Conservation (phyloP, 64 coral and sea anemone genomes). For the Stichodactyla mertensii region DNA sequence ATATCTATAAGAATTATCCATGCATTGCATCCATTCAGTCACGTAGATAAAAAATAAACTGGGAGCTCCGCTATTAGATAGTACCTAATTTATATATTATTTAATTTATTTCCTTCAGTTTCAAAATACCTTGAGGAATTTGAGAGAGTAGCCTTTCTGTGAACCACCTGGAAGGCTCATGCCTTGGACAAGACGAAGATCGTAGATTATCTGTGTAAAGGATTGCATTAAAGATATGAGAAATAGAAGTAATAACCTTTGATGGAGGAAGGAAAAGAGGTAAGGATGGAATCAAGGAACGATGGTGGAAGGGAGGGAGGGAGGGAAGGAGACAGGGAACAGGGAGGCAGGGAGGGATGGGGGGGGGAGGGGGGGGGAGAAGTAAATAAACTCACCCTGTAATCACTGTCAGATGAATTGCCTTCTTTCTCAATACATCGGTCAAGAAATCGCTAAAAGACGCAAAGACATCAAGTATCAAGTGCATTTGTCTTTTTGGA, state of each 20-base stretch:
- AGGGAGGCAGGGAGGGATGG: neutral
- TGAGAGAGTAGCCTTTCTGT: neutral
- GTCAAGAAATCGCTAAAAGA: conserved; percentile 69
- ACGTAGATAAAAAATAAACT: too few species aligned
- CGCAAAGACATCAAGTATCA: neutral
- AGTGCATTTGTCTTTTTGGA: too few species aligned
- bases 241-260: too few species aligned
- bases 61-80: too few species aligned
- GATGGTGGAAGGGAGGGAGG: too few species aligned
- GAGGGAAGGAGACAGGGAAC: too few species aligned
- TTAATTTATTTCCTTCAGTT: neutral
- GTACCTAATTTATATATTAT: too few species aligned
- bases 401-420: conserved; percentile 57
- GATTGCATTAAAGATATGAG: too few species aligned
- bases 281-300: too few species aligned
- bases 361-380: neutral
- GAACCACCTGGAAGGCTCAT: conserved; percentile 19
- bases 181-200: conserved; percentile 75
- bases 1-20: too few species aligned
- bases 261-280: too few species aligned
- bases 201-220: conserved; percentile 56
- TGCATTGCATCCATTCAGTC: too few species aligned
- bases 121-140: conserved; percentile 13
- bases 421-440: conserved; percentile 67
- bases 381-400: conserved; percentile 32